These are phyloP conservation scores for Manduca sexta DNA, from an alignment of 1,140 invertebrate species.

Conservation along the genomic window DNA sequence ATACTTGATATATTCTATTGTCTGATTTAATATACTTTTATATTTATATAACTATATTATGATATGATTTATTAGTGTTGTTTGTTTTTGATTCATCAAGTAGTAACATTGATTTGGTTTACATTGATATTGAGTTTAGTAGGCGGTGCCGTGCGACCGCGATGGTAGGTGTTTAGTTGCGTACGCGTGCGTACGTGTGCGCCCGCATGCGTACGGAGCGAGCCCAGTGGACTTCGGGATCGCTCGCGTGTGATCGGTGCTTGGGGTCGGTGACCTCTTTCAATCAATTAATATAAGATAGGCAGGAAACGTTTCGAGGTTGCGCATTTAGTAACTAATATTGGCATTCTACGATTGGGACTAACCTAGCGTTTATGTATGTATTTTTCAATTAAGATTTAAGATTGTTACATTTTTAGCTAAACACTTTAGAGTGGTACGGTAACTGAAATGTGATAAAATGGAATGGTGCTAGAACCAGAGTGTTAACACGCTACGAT, in stretches of 20 bases:
- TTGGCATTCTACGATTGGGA: constrained; percentile 75
- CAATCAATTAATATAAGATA: constrained; percentile 51
- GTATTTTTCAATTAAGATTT: constrained; percentile 71
- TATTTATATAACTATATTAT: constrained; percentile 63
- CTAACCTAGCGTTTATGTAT: constrained; percentile 74
- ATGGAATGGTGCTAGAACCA: constrained; percentile 74
- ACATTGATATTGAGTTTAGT: constrained; percentile 61
- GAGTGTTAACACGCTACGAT: constrained; percentile 71
- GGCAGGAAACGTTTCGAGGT: constrained; percentile 60
- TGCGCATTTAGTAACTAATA: constrained; percentile 73
- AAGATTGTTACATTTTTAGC: constrained; percentile 75
- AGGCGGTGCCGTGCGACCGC: too few relatives aligned
- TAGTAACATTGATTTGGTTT: constrained; percentile 63
- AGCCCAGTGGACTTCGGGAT: constrained; percentile 6
- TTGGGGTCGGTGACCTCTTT: constrained; percentile 62
- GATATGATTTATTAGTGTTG: constrained; percentile 74
- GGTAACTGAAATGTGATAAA: constrained; percentile 76
- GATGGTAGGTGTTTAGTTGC: constrained; percentile 66
- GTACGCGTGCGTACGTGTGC: constrained; percentile 26
- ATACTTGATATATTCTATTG: constrained; percentile 75
- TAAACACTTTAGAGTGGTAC: constrained; percentile 74
- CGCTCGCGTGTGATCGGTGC: constrained; percentile 46
- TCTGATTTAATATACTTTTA: constrained; percentile 74
- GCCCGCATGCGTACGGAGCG: constrained; percentile 12
- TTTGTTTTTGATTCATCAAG: constrained; percentile 73